phyloP scores from a whole-genome alignment of 2,797 vertebrate species.

The Galagoides demidoff region DNA sequence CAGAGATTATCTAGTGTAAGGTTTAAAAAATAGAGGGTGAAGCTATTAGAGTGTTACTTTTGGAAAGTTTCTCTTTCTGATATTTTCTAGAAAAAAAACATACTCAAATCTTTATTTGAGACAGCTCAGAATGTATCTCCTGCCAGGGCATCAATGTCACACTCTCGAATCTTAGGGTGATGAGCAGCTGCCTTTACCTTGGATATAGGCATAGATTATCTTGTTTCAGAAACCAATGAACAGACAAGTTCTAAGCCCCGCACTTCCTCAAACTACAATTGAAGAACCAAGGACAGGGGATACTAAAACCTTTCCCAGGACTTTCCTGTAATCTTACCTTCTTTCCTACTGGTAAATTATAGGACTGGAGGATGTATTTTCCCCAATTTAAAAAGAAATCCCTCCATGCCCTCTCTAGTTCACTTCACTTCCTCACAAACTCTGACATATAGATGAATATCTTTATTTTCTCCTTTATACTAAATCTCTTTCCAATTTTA shows the following conservation, averaged over 20 bases:
- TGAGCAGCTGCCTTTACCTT: background rate
- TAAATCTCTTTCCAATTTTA: background rate
- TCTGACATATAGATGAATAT: background rate
- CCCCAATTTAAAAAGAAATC: background rate
- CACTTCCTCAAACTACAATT: background rate
- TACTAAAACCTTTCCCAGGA: background rate
- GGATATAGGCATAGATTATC: background rate
- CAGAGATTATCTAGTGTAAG: background rate
- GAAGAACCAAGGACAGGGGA: too few relatives aligned
- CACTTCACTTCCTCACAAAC: background rate
- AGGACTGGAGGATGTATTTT: background rate
- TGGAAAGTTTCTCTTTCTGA: background rate
- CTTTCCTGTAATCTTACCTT: background rate
- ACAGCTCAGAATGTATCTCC: background rate
- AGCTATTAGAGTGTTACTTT: background rate
- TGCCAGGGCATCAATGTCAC: background rate
- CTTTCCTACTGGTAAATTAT: background rate
- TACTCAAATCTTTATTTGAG: background rate
- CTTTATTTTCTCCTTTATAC: background rate
- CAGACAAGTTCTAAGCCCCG: background rate
- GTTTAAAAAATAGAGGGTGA: background rate
- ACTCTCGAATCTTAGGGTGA: background rate
- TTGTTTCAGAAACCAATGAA: background rate
- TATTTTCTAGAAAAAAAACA: background rate
- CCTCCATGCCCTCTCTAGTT: background rate